phyloP scores from a whole-genome alignment of 2,797 vertebrate genomes.

The Emys orbicularis region DNA sequence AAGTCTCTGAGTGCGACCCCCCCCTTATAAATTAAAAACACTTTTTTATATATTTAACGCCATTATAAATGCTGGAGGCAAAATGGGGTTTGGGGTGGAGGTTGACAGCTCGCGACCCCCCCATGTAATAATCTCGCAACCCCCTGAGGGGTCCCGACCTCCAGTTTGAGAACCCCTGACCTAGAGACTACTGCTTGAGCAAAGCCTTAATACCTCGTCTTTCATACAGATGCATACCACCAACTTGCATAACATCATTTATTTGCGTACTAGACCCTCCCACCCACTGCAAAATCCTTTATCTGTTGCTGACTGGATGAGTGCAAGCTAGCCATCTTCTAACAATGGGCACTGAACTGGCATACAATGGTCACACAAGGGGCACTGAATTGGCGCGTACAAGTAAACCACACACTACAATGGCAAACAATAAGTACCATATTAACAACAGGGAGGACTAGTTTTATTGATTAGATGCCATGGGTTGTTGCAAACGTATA shows the following conservation, averaged over 20 bases:
- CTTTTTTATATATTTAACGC: too few species aligned
- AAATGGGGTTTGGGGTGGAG: too few species aligned
- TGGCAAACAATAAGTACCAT: conserved; percentile 15
- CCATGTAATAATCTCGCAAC: too few species aligned
- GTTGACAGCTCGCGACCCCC: too few species aligned
- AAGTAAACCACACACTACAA: not conserved
- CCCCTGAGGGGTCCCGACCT: too few species aligned
- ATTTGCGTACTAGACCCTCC: not conserved
- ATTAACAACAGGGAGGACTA: conserved; percentile 24
- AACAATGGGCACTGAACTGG: not conserved
- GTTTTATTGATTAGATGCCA: not conserved
- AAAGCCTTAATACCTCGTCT: not conserved
- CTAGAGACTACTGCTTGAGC: not conserved
- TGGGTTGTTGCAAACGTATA: not conserved
- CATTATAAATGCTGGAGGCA: too few species aligned
- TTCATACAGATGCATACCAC: not conserved
- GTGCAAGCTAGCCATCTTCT: not conserved
- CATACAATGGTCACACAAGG: not conserved
- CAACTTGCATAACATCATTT: not conserved
- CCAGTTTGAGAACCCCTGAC: not conserved
- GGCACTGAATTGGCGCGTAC: not conserved
- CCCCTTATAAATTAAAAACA: too few species aligned
- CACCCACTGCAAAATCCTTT: not conserved
- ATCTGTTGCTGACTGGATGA: not conserved
- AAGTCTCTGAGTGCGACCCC: too few species aligned